These are phyloP conservation scores for Phortica magna DNA, from an alignment of 2,888 invertebrate species.

Conservation along the genomic window DNA sequence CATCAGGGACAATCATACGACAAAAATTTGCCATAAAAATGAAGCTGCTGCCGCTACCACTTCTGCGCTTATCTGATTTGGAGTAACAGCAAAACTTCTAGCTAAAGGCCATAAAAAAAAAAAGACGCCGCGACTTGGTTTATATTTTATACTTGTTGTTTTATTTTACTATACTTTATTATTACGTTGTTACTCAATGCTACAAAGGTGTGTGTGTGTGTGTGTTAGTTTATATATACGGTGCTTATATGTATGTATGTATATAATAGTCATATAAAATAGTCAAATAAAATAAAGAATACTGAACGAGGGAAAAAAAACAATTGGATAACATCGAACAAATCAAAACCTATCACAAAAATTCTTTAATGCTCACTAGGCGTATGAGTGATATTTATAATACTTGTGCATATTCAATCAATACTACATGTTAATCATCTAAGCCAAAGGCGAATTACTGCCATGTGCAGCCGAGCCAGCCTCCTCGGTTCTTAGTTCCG, in stretches of 20 bases:
- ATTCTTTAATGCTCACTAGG: conserved; percentile 54
- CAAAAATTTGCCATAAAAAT: conserved; percentile 74
- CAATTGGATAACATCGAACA: not conserved
- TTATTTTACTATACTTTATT: conserved; percentile 60
- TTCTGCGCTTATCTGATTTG: conserved; percentile 62
- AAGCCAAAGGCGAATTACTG: conserved; percentile 49
- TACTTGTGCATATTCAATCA: conserved; percentile 1
- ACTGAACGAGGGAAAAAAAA: conserved; percentile 43
- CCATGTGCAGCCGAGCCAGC: conserved; percentile 32
- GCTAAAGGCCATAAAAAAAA: conserved; percentile 68
- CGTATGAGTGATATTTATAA: conserved; percentile 37
- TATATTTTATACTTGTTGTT: conserved; percentile 44
- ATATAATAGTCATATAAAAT: conserved; percentile 42
- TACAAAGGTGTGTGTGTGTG: conserved; percentile 22
- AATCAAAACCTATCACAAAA: conserved; percentile 57
- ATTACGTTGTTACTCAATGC: conserved; percentile 24
- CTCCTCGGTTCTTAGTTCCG: conserved; percentile 52
- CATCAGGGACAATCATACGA: conserved; percentile 46
- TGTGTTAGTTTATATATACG: conserved; percentile 31
- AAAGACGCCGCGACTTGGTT: conserved; percentile 48
- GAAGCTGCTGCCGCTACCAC: conserved; percentile 50
- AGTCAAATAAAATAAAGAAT: conserved; percentile 24
- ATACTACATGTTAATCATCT: not conserved
- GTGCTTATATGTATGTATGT: conserved; percentile 58
- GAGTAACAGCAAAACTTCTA: conserved; percentile 57